Conservation (phyloP, 2,113 vertebrate genomes). For the Cryptomyrus ogoouensis region DNA sequence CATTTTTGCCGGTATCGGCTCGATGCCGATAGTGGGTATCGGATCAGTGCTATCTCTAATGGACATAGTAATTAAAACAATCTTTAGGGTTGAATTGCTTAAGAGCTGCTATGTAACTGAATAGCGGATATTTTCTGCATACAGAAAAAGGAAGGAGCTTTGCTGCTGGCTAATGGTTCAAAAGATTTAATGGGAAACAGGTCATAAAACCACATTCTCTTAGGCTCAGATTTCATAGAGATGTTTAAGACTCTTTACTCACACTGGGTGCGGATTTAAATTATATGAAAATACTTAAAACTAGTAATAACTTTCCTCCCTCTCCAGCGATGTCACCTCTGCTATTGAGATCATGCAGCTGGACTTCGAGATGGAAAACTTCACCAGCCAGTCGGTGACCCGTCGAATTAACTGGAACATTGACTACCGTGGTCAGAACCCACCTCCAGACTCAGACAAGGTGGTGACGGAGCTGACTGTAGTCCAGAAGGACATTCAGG, state of each 20-base stretch:
- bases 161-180: background rate
- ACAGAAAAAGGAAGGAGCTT: background rate
- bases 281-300: background rate
- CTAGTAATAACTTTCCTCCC: background rate
- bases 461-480: slow-evolving; percentile 91
- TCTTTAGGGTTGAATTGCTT: background rate
- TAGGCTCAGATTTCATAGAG: background rate
- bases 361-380: slow-evolving; percentile 99
- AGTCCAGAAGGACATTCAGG: slow-evolving; percentile 89
- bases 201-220: background rate
- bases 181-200: background rate
- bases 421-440: slow-evolving; percentile 81
- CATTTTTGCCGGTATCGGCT: background rate
- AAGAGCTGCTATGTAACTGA: background rate
- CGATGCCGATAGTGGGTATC: background rate
- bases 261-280: background rate
- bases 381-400: slow-evolving; percentile 95
- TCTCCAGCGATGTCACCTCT: slow-evolving; percentile 64
- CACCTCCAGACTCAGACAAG: slow-evolving; percentile 79
- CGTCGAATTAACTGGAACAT: slow-evolving; percentile 97
- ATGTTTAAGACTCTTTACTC: background rate
- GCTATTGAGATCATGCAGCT: slow-evolving; percentile 90
- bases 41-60: background rate
- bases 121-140: background rate
- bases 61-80: background rate